These are phyloP conservation scores for Lindbergichthys nudifrons DNA, from an alignment of 2,797 vertebrate species.

Conservation along the genomic window DNA sequence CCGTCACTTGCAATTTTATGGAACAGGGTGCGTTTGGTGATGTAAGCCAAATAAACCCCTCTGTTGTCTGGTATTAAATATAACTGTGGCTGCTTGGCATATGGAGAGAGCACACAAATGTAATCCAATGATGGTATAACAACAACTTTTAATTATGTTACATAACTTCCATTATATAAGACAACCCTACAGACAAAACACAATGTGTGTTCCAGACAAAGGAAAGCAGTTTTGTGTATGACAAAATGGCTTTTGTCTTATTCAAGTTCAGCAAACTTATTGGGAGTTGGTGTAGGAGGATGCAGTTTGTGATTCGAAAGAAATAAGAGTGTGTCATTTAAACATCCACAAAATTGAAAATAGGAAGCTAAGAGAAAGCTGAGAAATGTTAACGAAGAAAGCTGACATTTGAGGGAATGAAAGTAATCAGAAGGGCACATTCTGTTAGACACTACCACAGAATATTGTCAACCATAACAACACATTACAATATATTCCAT, in stretches of 20 bases:
- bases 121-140: constrained; percentile 61
- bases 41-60: constrained; percentile 58
- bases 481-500: not conserved
- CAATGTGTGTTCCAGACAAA: constrained; percentile 45
- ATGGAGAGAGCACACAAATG: constrained; percentile 51
- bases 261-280: constrained; percentile 15
- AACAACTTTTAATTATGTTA: constrained; percentile 76
- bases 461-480: not conserved
- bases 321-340: constrained; percentile 1
- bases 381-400: too few relatives aligned
- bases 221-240: constrained; percentile 31
- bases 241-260: constrained; percentile 45
- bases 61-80: constrained; percentile 65
- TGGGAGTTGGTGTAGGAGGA: constrained; percentile 1
- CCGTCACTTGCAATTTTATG: constrained; percentile 50
- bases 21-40: constrained; percentile 57
- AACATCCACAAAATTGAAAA: not conserved
- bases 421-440: not conserved
- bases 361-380: not conserved
- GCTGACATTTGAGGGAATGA: not conserved
- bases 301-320: not conserved
- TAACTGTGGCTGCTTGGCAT: constrained; percentile 44
- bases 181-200: constrained; percentile 42
- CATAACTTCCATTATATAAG: constrained; percentile 71
- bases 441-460: not conserved